phyloP scores from a whole-genome alignment of 1,140 invertebrate genomes.

The Acromyrmex heyeri region DNA sequence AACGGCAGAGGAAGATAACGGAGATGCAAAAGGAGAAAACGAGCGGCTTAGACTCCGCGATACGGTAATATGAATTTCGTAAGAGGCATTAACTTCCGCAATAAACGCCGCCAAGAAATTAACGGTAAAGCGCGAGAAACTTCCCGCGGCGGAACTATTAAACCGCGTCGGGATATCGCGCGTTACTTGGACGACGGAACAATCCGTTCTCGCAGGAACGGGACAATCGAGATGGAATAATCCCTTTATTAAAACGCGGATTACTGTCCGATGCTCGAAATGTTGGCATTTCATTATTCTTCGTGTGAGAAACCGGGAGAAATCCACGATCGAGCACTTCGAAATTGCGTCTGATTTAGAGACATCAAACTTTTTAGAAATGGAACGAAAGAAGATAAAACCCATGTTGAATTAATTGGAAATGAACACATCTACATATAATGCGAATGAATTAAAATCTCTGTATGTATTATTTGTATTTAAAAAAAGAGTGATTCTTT shows the following conservation, averaged over 20 bases:
- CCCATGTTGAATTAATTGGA: neutral
- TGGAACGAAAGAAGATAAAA: neutral
- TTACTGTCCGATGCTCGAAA: constrained; percentile 26
- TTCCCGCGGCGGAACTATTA: constrained; percentile 60
- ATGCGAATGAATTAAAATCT: constrained; percentile 9
- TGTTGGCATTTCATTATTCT: constrained; percentile 34
- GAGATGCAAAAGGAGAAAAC: neutral
- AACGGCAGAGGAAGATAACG: constrained; percentile 22
- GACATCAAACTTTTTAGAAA: neutral
- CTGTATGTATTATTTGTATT: neutral
- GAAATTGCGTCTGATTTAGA: neutral
- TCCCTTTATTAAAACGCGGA: constrained; percentile 51
- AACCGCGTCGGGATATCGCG: constrained; percentile 52
- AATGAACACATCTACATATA: neutral
- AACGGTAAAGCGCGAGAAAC: constrained; percentile 61
- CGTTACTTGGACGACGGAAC: neutral
- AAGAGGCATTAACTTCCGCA: constrained; percentile 65
- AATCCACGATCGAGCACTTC: neutral
- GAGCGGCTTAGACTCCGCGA: constrained; percentile 14
- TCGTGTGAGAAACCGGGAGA: neutral
- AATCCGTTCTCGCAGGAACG: constrained; percentile 25
- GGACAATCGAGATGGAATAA: constrained; percentile 10
- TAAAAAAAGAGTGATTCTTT: neutral
- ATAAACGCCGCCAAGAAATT: constrained; percentile 70
- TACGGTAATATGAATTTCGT: constrained; percentile 70